Base-by-base conservation (phyloP, 2,888 invertebrate genomes). In the Antheraea yamamai region DNA sequence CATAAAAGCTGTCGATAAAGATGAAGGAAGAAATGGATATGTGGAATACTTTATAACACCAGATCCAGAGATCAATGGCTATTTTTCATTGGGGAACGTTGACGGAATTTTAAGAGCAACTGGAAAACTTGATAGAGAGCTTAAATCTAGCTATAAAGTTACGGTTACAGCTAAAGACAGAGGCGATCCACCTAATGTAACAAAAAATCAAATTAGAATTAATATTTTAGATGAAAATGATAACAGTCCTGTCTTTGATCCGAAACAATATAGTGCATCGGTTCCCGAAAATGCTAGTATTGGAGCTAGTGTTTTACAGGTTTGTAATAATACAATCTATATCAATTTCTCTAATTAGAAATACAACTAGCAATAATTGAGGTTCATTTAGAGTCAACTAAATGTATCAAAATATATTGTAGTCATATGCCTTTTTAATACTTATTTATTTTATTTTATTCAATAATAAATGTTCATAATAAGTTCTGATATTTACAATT, bases 231-330 rank as follows among this genome's bases (percentile, higher is more conserved):
- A 98, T 88, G 98, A 98, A 90, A 98, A 98, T 90, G 98, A 98
- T 88, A 98, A 98, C 87, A 97, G 97, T 78, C 98, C 98, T 0
- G 96, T 97, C 6, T 98, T 98, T 88, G 97, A 98, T 88, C 98
- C 98, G 0, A 97, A 97, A 85, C 98, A 98, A 87, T 98, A 98
- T 88, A 98, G 98, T 78, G 98, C 98, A 0, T 97, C 97, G 4
- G 97, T 98, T 52, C 97, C 98, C 0, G 99, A 99, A 94, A 98
- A 99, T 90, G 98, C 98, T n/a, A 97, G 97, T 80, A 98, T 98
- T 81, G 99, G 99, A 10, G 97, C 98, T 68, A 98, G 97, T 88
- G 97, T 99, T 0, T 90, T 98, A 66, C 98, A 98, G 95, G 97
- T n/a, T n/a, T n/a, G n/a, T 97, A 91, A 90, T 76, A 74, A 66